Percentiles rank a stretch among this genome's conserved stretches.
These are phyloP conservation scores for Meiosimyza platycephala DNA, from an alignment of 2,888 invertebrate genomes.

Conservation along the genomic window DNA sequence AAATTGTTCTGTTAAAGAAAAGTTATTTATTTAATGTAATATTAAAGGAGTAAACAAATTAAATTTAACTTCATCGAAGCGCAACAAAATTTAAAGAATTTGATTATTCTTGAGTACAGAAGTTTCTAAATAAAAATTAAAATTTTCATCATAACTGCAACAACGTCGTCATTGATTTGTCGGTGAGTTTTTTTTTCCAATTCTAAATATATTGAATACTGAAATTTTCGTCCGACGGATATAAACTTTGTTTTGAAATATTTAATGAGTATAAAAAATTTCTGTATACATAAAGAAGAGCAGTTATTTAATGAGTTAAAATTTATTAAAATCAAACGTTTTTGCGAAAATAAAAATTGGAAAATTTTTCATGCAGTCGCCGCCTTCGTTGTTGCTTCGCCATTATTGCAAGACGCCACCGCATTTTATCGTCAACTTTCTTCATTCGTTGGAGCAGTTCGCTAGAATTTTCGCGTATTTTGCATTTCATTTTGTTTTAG, in stretches of 20 bases:
- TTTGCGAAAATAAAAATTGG: not conserved
- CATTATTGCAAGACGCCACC: constrained; percentile 50
- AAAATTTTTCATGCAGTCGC: not conserved
- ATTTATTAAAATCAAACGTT: not conserved
- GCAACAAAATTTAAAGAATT: not conserved
- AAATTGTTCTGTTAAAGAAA: constrained; percentile 6
- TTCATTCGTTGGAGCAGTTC: constrained; percentile 34
- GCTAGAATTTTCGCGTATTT: constrained; percentile 28
- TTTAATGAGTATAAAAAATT: not conserved
- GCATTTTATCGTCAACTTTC: constrained; percentile 44
- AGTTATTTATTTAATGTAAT: not conserved
- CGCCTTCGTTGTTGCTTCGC: constrained; percentile 16
- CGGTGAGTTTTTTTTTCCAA: constrained; percentile 30
- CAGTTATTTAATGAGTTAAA: not conserved
- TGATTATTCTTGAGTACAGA: not conserved
- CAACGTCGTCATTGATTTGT: constrained; percentile 30
- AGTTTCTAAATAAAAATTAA: not conserved
- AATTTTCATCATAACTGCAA: constrained; percentile 14
- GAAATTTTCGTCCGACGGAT: no score
- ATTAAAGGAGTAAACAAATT: no score
- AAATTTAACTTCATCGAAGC: not conserved
- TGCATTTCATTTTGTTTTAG: constrained; percentile 24
- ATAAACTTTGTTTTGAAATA: no score
- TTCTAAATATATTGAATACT: not conserved
- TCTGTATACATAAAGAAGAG: not conserved